A percentile compares a stretch with the other conserved stretches of the same genome.
phyloP scores from a whole-genome alignment of 1,140 invertebrate species.

The Ceratoteleas bidentatus region DNA sequence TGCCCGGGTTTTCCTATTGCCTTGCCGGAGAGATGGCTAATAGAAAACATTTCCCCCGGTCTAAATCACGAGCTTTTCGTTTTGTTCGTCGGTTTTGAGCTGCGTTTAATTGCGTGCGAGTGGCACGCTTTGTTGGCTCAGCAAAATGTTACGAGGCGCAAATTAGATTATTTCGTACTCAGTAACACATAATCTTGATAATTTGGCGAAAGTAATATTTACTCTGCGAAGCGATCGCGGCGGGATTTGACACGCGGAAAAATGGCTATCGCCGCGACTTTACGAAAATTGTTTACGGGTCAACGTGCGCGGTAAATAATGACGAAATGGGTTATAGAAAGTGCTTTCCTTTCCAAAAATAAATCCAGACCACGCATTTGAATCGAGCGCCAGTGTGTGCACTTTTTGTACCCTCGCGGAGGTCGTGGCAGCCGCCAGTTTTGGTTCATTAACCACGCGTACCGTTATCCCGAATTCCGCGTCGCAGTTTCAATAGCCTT shows the following conservation, averaged over 20 bases:
- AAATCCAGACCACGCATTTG: slow-evolving; percentile 34
- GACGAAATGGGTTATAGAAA: slow-evolving; percentile 53
- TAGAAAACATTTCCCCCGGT: no score
- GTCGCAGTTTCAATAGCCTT: slow-evolving; percentile 60
- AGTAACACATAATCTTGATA: slow-evolving; percentile 21
- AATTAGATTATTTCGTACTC: slow-evolving; percentile 27
- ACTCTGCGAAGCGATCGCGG: slow-evolving; percentile 7
- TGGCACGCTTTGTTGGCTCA: slow-evolving; percentile 22
- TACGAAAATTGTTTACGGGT: slow-evolving; percentile 19
- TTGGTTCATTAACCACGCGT: slow-evolving; percentile 63
- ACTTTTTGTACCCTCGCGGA: slow-evolving; percentile 46
- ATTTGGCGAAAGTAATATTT: slow-evolving; percentile 41
- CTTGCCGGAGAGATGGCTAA: no score
- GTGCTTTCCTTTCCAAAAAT: slow-evolving; percentile 44
- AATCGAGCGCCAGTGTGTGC: slow-evolving; percentile 35
- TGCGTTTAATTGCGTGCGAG: slow-evolving; percentile 36
- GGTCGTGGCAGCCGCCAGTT: slow-evolving; percentile 61
- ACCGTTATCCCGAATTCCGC: slow-evolving; percentile 73
- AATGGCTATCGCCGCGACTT: no score
- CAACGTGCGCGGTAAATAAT: slow-evolving; percentile 22
- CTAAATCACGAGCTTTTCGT: no score
- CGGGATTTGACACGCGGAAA: no score
- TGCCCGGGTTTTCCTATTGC: no score
- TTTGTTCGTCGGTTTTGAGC: neutral
- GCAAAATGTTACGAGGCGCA: slow-evolving; percentile 6